Evolutionary conservation across 2,888 invertebrate species (phyloP).

Genomic region (Oscheius onirici): DNA sequence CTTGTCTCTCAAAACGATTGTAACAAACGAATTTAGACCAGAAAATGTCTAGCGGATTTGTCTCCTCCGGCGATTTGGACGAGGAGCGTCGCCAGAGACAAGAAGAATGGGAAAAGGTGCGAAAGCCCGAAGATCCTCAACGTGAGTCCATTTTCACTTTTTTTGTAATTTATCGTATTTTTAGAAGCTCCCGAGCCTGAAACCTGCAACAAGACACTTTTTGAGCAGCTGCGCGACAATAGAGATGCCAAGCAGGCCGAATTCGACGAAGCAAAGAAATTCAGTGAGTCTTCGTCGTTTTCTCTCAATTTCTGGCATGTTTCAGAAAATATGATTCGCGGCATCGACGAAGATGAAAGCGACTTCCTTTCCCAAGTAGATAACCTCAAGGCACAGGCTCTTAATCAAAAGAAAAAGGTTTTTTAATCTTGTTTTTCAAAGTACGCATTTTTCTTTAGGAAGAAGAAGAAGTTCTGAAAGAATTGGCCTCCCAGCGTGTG

Average conservation of each 20-base stretch:
- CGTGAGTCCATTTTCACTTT: slow-evolving; percentile 76
- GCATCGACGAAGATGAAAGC: slow-evolving; percentile 94
- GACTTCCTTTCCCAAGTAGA: slow-evolving; percentile 90
- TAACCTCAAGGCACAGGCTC: slow-evolving; percentile 50
- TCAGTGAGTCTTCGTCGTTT: too few relatives aligned
- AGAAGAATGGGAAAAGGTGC: slow-evolving; percentile 95
- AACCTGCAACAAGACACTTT: slow-evolving; percentile 86
- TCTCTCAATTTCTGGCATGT: slow-evolving; percentile 15
- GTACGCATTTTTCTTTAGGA: slow-evolving; percentile 39
- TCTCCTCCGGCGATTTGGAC: slow-evolving; percentile 85
- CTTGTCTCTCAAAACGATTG: too few relatives aligned
- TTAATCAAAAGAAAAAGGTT: slow-evolving; percentile 44
- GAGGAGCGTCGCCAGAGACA: slow-evolving; percentile 85
- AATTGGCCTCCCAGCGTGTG: slow-evolving; percentile 46
- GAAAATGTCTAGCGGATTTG: slow-evolving; percentile 76
- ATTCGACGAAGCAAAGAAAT: slow-evolving; percentile 91
- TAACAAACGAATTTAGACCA: too few relatives aligned
- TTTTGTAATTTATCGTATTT: neutral
- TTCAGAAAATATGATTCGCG: slow-evolving; percentile 79
- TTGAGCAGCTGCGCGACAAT: slow-evolving; percentile 90
- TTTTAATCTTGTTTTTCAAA: neutral
- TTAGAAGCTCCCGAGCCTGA: slow-evolving; percentile 88
- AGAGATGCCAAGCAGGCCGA: slow-evolving; percentile 89
- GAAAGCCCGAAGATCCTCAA: slow-evolving; percentile 87
- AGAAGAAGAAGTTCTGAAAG: slow-evolving; percentile 55